Evolutionary conservation across 2,113 vertebrate species (phyloP).

Genomic region (Aphyosemion australe): DNA sequence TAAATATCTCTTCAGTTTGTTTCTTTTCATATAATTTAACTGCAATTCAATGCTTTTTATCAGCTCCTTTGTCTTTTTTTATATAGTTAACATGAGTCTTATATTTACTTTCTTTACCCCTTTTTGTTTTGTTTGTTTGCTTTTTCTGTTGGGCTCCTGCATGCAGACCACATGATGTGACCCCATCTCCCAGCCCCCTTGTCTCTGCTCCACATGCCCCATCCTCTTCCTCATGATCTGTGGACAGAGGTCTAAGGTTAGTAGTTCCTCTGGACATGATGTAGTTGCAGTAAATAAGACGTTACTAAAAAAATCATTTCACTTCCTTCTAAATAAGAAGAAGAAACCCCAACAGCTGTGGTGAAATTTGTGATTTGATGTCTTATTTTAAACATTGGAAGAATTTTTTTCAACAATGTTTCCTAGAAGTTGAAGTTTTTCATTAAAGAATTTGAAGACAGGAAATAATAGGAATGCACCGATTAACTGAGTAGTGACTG

Average conservation of each 20-base stretch:
- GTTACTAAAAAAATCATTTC: too few species aligned
- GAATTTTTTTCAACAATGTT: too few species aligned
- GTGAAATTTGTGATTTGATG: too few species aligned
- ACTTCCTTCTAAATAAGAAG: too few species aligned
- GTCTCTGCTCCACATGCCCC: conserved; percentile 72
- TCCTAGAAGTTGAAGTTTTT: too few species aligned
- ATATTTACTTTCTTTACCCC: background rate
- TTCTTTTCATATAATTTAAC: background rate
- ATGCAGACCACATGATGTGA: conserved; percentile 67
- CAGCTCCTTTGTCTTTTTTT: background rate
- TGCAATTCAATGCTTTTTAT: background rate
- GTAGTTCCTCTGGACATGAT: conserved; percentile 35
- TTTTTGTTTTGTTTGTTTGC: conserved; percentile 11
- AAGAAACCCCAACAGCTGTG: too few species aligned
- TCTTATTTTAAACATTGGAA: too few species aligned
- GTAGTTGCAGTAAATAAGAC: background rate
- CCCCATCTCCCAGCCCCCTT: conserved; percentile 65
- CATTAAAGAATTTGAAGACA: too few species aligned
- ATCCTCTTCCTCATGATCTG: conserved; percentile 76
- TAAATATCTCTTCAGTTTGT: background rate
- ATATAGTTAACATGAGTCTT: background rate
- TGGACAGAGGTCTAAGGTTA: conserved; percentile 73
- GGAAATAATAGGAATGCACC: too few species aligned
- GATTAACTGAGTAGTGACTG: too few species aligned
- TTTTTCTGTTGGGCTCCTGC: conserved; percentile 40